These are phyloP conservation scores for Phymorhynchus buccinoides DNA, from an alignment of 1,140 invertebrate species.

Conservation along the genomic window DNA sequence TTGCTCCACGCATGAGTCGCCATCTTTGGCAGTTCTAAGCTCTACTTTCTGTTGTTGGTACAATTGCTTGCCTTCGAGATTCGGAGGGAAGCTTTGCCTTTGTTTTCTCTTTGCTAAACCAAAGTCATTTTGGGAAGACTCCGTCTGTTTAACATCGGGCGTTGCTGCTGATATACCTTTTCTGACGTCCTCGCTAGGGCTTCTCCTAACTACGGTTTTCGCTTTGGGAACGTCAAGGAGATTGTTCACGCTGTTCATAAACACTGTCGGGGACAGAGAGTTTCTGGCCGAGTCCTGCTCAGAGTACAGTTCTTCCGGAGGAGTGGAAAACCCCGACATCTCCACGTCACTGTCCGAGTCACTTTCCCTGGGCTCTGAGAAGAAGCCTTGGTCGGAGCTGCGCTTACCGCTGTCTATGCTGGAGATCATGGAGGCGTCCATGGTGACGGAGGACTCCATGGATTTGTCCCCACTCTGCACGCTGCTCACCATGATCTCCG, in stretches of 20 bases:
- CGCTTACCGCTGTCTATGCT: conserved; percentile 35
- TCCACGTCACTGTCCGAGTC: conserved; percentile 40
- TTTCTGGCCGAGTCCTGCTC: not conserved
- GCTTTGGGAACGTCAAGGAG: conserved; percentile 18
- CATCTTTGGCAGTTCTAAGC: not conserved
- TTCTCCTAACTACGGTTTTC: not conserved
- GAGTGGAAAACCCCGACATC: conserved; percentile 41
- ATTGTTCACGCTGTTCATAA: conserved; percentile 18
- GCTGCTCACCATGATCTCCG: not conserved
- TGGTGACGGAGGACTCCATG: conserved; percentile 19
- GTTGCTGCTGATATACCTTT: not conserved
- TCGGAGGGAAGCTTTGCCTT: not conserved
- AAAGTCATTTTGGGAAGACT: conserved; percentile 10
- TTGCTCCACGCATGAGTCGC: not conserved
- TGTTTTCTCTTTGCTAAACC: not conserved
- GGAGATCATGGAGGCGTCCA: conserved; percentile 34
- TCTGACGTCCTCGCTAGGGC: not conserved
- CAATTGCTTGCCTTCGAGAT: not conserved
- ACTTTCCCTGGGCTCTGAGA: conserved; percentile 27
- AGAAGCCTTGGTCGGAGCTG: conserved; percentile 30
- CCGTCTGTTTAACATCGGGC: not conserved
- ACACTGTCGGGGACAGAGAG: not conserved
- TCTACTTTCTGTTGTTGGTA: not conserved
- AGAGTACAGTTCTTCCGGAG: conserved; percentile 41
- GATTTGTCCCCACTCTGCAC: not conserved